These are phyloP conservation scores for Gobionotothen gibberifrons DNA, from an alignment of 2,797 vertebrate genomes.

Conservation along the genomic window DNA sequence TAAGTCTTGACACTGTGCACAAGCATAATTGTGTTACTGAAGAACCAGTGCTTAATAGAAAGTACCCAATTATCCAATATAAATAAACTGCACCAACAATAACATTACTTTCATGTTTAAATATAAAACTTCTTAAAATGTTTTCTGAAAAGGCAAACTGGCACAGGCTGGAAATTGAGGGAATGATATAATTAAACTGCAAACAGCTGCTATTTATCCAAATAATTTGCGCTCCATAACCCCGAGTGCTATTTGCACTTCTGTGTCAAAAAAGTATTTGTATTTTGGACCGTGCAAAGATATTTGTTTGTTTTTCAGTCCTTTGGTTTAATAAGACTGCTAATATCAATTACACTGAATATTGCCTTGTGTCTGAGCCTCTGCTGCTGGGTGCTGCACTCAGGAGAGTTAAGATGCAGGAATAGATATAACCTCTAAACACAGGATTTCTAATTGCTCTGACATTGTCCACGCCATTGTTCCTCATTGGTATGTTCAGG, in stretches of 20 bases:
- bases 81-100: slow-evolving; percentile 16
- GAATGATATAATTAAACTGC: slow-evolving; percentile 44
- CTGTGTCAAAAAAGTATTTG: slow-evolving; percentile 18
- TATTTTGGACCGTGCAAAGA: slow-evolving; percentile 55
- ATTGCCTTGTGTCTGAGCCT: slow-evolving; percentile 57
- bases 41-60: slow-evolving; percentile 13
- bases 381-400: slow-evolving; percentile 43
- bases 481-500: slow-evolving; percentile 83
- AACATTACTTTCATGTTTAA: slow-evolving; percentile 16
- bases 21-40: neutral
- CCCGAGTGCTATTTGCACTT: slow-evolving; percentile 23
- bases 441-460: slow-evolving; percentile 78
- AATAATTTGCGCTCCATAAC: slow-evolving; percentile 45
- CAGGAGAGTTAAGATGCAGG: slow-evolving; percentile 51
- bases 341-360: slow-evolving; percentile 76
- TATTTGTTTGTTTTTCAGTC: slow-evolving; percentile 74
- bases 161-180: slow-evolving; percentile 16
- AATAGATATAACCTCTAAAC: slow-evolving; percentile 75
- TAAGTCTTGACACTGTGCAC: neutral
- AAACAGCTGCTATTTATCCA: slow-evolving; percentile 36
- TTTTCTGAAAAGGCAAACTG: slow-evolving; percentile 7
- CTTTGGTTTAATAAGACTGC: slow-evolving; percentile 65
- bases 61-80: slow-evolving; percentile 11
- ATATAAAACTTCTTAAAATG: slow-evolving; percentile 32
- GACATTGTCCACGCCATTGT: slow-evolving; percentile 75